These are phyloP conservation scores for Beaufortia kweichowensis DNA, from an alignment of 2,113 vertebrate species.

Conservation along the genomic window DNA sequence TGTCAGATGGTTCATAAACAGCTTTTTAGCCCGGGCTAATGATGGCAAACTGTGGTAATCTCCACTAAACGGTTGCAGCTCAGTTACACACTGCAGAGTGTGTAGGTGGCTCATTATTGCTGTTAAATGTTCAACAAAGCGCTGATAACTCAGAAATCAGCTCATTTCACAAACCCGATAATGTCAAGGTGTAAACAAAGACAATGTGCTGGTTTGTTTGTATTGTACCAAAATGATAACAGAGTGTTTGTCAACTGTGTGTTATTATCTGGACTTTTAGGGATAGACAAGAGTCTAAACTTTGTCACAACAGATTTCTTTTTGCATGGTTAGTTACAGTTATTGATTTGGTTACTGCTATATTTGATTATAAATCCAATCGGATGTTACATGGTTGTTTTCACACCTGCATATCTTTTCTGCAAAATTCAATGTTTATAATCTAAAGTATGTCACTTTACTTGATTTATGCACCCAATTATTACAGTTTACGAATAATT, in stretches of 20 bases:
- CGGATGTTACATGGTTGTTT: not conserved
- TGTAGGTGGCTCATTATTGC: not conserved
- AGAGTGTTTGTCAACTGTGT: no score
- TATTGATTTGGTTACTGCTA: no score
- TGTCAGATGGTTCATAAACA: conserved; percentile 11
- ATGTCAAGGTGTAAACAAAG: no score
- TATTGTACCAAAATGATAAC: no score
- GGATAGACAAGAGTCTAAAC: no score
- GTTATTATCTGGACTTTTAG: no score
- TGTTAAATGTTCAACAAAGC: not conserved
- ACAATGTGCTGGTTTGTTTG: no score
- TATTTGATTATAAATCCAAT: no score
- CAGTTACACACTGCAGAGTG: not conserved
- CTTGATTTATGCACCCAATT: not conserved
- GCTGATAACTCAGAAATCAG: no score
- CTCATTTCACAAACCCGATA: no score
- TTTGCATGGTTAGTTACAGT: no score
- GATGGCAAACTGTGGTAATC: conserved; percentile 15
- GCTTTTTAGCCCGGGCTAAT: not conserved
- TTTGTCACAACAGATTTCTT: no score
- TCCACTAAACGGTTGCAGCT: conserved; percentile 1
- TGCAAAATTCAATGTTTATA: not conserved
- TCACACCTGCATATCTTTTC: not conserved
- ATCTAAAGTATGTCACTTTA: not conserved
- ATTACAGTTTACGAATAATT: not conserved